Evolutionary conservation across 1,140 invertebrate species (phyloP).

Genomic region (Leptinotarsa texana): DNA sequence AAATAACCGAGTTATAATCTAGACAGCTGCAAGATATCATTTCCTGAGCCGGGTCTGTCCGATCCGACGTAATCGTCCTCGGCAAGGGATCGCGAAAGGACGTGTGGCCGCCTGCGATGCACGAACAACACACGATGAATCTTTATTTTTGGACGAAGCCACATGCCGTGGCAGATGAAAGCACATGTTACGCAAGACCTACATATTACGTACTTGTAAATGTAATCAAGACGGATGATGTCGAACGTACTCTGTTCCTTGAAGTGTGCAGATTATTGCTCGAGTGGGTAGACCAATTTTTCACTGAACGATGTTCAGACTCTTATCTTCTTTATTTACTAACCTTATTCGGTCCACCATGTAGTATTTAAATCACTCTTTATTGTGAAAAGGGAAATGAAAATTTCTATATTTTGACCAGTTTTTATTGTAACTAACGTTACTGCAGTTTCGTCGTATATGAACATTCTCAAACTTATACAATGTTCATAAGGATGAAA

Average conservation of each 20-base stretch:
- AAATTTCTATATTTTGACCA: no score
- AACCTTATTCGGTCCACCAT: no score
- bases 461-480: no score
- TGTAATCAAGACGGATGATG: background rate
- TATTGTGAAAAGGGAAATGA: no score
- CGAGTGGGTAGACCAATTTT: no score
- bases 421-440: no score
- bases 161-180: background rate
- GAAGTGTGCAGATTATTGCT: no score
- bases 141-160: conserved; percentile 1
- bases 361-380: no score
- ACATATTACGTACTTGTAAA: background rate
- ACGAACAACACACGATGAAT: conserved; percentile 8
- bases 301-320: no score
- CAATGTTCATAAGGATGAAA: no score
- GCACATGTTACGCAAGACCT: conserved; percentile 7
- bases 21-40: conserved; percentile 5
- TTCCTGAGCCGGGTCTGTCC: background rate
- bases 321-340: no score
- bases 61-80: conserved; percentile 1
- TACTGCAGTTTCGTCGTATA: no score
- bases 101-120: conserved; percentile 3
- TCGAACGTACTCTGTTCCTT: background rate
- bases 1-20: conserved; percentile 3
- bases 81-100: conserved; percentile 1